Evolutionary conservation across 2,888 invertebrate genomes (phyloP).

Genomic region (Nowickia ferox): DNA sequence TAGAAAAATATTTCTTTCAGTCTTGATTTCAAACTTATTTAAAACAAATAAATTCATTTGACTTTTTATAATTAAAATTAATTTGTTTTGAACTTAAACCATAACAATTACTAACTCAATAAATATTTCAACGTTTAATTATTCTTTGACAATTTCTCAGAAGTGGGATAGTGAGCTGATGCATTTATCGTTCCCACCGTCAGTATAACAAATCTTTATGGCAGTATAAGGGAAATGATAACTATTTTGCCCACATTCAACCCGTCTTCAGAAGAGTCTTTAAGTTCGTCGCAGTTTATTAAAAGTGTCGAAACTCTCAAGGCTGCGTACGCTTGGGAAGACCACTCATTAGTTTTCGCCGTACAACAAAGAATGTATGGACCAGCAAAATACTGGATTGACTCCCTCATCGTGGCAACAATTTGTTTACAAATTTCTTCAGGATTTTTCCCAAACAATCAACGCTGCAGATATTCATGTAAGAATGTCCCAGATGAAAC

Average conservation of each 20-base stretch:
- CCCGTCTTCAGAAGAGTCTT: too few relatives aligned
- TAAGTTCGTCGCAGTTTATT: background rate
- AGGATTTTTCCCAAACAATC: slow-evolving; percentile 36
- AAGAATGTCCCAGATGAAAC: slow-evolving; percentile 50
- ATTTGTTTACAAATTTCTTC: slow-evolving; percentile 42
- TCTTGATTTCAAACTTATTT: too few relatives aligned
- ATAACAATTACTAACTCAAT: too few relatives aligned
- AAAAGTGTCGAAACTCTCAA: slow-evolving; percentile 46
- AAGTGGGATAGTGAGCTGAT: slow-evolving; percentile 29
- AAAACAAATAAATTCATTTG: too few relatives aligned
- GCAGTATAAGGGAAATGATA: too few relatives aligned
- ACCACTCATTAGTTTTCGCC: slow-evolving; percentile 51
- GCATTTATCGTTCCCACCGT: too few relatives aligned
- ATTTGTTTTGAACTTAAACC: too few relatives aligned
- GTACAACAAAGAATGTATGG: slow-evolving; percentile 64
- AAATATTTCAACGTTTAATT: too few relatives aligned
- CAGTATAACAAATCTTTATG: too few relatives aligned
- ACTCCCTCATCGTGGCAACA: slow-evolving; percentile 45
- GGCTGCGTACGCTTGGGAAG: slow-evolving; percentile 58
- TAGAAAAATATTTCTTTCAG: too few relatives aligned
- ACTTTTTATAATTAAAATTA: too few relatives aligned
- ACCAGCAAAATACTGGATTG: slow-evolving; percentile 55
- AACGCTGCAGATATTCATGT: slow-evolving; percentile 54
- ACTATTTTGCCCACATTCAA: too few relatives aligned
- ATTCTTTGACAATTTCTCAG: slow-evolving; percentile 34